Base-by-base conservation (phyloP, 2,888 invertebrate genomes). In the Kuschelorhynchus macadamiae region DNA sequence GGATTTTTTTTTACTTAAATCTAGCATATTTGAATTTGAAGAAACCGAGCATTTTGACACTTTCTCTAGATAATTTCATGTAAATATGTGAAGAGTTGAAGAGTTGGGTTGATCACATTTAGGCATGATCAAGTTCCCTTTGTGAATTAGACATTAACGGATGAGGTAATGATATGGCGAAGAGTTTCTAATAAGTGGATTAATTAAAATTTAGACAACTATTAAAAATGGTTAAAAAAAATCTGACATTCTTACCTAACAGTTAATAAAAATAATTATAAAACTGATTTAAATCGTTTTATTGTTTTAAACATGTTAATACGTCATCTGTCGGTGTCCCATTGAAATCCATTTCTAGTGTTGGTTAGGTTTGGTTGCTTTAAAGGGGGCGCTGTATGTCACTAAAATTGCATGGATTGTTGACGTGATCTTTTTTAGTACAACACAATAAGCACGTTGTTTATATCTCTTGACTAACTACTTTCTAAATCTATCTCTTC, bases 401-500 rank as follows among this genome's bases (percentile, higher is more conserved):
- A 36, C n/a, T 2, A 2, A 36, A 36, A 36, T 12, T 36, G 36
- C 36, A 36, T 36, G 36, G 2, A 36, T 8, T 25, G 7, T 25
- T 49, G 3, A 47, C 21, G 21, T 41, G 8, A 12, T 41, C 8
- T 16, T 41, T 41, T 41, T 41, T 14, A 41, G 14, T 5, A 20
- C 17, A n/a, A 11, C 20, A 18, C 18, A 18, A 1, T 44, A 9
- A 14, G 14, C 16, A 14, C 14, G 18, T 8, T 46, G 7, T 46
- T 25, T 18, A 20, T 33, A 11, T 16, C n/a, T 46, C 46, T 21
- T 46, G n/a, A 33, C 49, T 21, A 21, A n/a, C 36, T 36, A 7
- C 17, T 52, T 36, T 42, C 44, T 49, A 60, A 62, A 25, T 49
- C 2, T 18, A 17, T 71, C 71, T 73, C 72, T 81, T 78, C 67